A percentile compares a stretch with the other conserved stretches of the same genome.
These are phyloP conservation scores for Pegoplata infirma DNA, from an alignment of 2,888 invertebrate genomes.

Conservation along the genomic window DNA sequence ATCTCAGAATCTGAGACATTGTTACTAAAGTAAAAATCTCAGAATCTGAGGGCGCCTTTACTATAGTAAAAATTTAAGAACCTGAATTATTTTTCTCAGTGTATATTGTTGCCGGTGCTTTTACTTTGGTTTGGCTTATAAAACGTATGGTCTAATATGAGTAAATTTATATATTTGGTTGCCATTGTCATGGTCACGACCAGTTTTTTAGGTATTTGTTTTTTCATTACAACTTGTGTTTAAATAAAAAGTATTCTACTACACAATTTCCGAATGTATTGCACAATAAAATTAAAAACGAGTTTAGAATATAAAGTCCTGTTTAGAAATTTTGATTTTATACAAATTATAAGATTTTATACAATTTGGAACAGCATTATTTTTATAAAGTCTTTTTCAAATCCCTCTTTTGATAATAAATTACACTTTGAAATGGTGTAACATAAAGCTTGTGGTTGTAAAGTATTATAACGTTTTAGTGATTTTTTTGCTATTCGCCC, in stretches of 20 bases:
- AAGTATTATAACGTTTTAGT: conserved; percentile 27
- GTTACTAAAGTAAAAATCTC: too few relatives aligned
- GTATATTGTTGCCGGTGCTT: not conserved
- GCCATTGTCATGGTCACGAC: conserved; percentile 52
- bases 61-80: too few relatives aligned
- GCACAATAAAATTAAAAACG: too few relatives aligned
- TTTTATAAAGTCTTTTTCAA: too few relatives aligned
- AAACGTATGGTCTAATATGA: not conserved
- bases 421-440: not conserved
- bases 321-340: too few relatives aligned
- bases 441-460: conserved; percentile 9
- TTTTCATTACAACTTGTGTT: not conserved
- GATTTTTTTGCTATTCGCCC: not conserved
- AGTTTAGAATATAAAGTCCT: too few relatives aligned
- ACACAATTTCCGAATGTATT: too few relatives aligned
- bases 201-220: not conserved
- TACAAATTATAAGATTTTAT: too few relatives aligned
- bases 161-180: conserved; percentile 12
- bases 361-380: too few relatives aligned
- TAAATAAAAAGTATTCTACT: not conserved
- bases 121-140: not conserved
- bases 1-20: too few relatives aligned
- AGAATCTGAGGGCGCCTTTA: too few relatives aligned
- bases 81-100: not conserved
- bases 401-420: too few relatives aligned